Base-by-base conservation (phyloP, 2,113 vertebrate species). In the Phrynosoma blainvillii region DNA sequence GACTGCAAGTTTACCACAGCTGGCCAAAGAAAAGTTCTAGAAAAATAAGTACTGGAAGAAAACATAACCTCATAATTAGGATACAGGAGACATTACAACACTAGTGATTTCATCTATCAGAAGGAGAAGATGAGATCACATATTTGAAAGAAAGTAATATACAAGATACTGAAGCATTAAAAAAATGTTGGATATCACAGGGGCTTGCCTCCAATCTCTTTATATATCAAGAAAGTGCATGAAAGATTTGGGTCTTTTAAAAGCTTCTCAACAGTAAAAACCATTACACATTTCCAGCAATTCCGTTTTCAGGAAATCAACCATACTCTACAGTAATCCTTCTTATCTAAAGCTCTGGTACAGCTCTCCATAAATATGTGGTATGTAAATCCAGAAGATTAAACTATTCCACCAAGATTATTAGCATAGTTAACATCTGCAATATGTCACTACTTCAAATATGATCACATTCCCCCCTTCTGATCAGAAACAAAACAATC, bases 351-450 rank as follows among this genome's bases (percentile, higher is more conserved):
- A 84, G 74, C 25, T 70, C 56, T 78, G 32, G 52, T 59, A 36
- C 47, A 10, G 36, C 47, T 71, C 36, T 88, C 70, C 62, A 36
- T n/a, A 82, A n/a, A 47, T 47, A 86, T 40, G 85, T 7, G 23
- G 78, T 23, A 16, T 86, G 30, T 36, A 79, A 86, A 32, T 87
- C 85, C 85, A 14, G 40, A 40, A 87, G 66, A 13, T 81, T 73
- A 81, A 56, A 14, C 59, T 79, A 54, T 79, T 80, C 32, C 73
- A 56, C 10, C 32, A 79, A 36, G 13, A 65, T 47, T 47, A 86
- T 86, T 70, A 86, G 76, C 47, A 79, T 13, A 86, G 75, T 52
- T 76, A 27, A 47, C 71, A 25, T 54, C 40, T 23, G 9, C 9
- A 77, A 23, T 54, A 42, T 59, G 18, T 6, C 1, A 66, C 56